A percentile compares a stretch with the other conserved stretches of the same genome.
phyloP scores from a whole-genome alignment of 2,888 invertebrate species.

The Mesorhabditis belari region DNA sequence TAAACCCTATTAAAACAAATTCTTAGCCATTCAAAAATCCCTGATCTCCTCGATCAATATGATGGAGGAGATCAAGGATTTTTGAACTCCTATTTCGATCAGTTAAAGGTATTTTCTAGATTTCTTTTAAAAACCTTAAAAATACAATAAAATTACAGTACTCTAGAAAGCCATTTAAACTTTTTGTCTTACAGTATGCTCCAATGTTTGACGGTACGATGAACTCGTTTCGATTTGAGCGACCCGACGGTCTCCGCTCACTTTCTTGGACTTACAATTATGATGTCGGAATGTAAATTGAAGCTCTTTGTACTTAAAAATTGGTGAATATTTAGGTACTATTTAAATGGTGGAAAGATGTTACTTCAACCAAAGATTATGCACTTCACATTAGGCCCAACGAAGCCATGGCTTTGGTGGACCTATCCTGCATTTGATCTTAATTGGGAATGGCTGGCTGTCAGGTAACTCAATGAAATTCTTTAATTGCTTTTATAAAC shows the following conservation, averaged over 20 bases:
- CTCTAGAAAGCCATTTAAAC: no score
- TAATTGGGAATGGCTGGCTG: constrained; percentile 35
- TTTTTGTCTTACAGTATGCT: constrained; percentile 12
- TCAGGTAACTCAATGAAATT: constrained; percentile 11
- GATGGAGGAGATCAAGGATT: constrained; percentile 50
- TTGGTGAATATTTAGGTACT: constrained; percentile 19
- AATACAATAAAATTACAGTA: no score
- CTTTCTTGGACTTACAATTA: constrained; percentile 40
- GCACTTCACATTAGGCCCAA: constrained; percentile 42
- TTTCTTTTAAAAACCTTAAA: no score
- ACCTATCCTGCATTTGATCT: constrained; percentile 41
- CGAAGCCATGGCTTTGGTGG: constrained; percentile 48
- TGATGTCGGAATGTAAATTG: constrained; percentile 41
- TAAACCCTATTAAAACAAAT: no score
- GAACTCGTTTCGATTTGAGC: neutral
- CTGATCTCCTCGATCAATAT: constrained; percentile 48
- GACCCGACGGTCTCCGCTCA: constrained; percentile 1
- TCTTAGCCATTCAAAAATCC: constrained; percentile 45
- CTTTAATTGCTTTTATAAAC: neutral
- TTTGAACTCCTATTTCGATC: constrained; percentile 36
- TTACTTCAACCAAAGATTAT: constrained; percentile 38
- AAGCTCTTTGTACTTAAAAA: no score
- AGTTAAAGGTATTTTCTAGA: constrained; percentile 29
- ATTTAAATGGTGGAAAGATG: constrained; percentile 29
- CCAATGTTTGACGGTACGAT: constrained; percentile 30